Conservation (phyloP, 2,888 invertebrate species). For the Vanessa cardui region DNA sequence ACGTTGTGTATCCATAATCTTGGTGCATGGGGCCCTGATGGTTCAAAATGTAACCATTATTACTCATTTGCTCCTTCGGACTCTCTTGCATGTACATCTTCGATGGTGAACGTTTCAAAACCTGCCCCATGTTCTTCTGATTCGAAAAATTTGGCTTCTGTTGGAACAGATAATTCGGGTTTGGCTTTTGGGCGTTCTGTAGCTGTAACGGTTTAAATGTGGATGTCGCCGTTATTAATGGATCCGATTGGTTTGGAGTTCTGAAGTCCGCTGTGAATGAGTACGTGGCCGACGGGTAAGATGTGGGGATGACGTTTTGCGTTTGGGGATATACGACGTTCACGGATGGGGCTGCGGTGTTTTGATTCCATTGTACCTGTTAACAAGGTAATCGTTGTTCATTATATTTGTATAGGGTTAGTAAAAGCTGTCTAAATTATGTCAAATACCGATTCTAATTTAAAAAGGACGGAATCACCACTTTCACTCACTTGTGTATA, state of each 20-base stretch:
- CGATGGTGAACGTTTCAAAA: conserved; percentile 72
- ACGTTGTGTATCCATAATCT: conserved; percentile 69
- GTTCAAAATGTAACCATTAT: conserved; percentile 63
- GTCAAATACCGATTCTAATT: too few species aligned
- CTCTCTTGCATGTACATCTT: conserved; percentile 62
- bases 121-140: conserved; percentile 58
- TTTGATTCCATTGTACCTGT: conserved; percentile 90
- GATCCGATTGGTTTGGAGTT: conserved; percentile 83
- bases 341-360: conserved; percentile 82
- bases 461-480: too few species aligned
- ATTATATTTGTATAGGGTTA: too few species aligned
- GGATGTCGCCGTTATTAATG: conserved; percentile 78
- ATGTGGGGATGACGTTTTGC: conserved; percentile 84
- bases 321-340: conserved; percentile 86
- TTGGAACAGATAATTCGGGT: conserved; percentile 69
- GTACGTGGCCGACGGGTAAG: conserved; percentile 88
- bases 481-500: too few species aligned
- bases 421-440: too few species aligned
- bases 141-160: conserved; percentile 66
- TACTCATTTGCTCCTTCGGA: conserved; percentile 68
- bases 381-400: background rate
- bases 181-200: conserved; percentile 70
- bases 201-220: conserved; percentile 83
- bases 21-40: conserved; percentile 73
- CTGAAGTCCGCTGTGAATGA: conserved; percentile 93